These are phyloP conservation scores for Seriola quinqueradiata DNA, from an alignment of 2,113 vertebrate genomes.

Conservation along the genomic window DNA sequence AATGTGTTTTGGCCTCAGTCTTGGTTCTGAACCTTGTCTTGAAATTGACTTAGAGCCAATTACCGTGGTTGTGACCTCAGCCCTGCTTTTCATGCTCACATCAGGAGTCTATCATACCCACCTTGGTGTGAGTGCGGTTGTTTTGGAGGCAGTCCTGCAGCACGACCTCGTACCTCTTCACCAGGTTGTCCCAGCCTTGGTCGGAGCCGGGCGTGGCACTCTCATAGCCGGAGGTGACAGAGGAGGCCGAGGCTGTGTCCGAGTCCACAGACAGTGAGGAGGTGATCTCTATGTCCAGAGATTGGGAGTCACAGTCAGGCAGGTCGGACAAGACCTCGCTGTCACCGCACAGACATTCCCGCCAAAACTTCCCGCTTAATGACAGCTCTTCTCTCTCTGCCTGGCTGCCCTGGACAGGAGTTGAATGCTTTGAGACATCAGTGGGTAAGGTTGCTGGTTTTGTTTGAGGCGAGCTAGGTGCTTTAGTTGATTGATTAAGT, in stretches of 20 bases:
- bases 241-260: slow-evolving; percentile 83
- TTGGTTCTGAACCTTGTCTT: neutral
- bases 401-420: slow-evolving; percentile 37
- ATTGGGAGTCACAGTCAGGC: slow-evolving; percentile 69
- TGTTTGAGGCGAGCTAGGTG: slow-evolving; percentile 8
- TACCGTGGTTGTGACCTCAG: neutral
- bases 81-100: neutral
- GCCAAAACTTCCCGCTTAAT: slow-evolving; percentile 62
- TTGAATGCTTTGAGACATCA: slow-evolving; percentile 36
- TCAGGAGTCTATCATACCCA: slow-evolving; percentile 47
- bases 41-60: neutral
- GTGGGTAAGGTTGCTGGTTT: slow-evolving; percentile 18
- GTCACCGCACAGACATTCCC: slow-evolving; percentile 53
- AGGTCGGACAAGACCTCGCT: slow-evolving; percentile 42
- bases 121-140: slow-evolving; percentile 86
- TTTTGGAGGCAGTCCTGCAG: slow-evolving; percentile 88
- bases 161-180: slow-evolving; percentile 86
- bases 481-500: slow-evolving; percentile 12
- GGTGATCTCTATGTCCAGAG: slow-evolving; percentile 81
- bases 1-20: neutral
- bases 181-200: slow-evolving; percentile 83
- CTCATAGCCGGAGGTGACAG: slow-evolving; percentile 88
- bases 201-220: slow-evolving; percentile 79
- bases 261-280: slow-evolving; percentile 82
- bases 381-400: slow-evolving; percentile 41